Base-by-base conservation (phyloP, 2,113 vertebrate genomes). In the Pseudorectes ferrugineus region DNA sequence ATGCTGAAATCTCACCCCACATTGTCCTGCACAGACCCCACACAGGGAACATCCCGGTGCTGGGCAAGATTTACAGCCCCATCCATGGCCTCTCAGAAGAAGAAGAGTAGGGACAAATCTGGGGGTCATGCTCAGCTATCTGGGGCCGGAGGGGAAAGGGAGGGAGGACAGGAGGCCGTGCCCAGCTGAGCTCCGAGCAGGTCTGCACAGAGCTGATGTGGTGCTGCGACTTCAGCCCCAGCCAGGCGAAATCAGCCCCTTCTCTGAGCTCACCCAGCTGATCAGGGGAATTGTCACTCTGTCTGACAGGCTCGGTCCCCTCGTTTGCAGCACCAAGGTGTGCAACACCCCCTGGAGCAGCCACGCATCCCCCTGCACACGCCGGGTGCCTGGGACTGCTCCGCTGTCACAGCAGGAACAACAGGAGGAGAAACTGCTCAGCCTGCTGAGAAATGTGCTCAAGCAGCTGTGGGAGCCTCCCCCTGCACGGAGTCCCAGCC, bases 321-420 rank as follows among this genome's bases (percentile, higher is more conserved):
- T n/a, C 0, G 1, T 43, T 63, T 21, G 22, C 33, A 31, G 61
- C 57, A n/a, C 16, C 55, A 33, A 18, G 0, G 0, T 3, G 21
- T 23, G 20, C 75, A 43, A 3, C 6, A 5, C 20, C n/a, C 22
- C 35, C 26, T 4, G 48, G 38, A 73, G 59, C 3, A 2, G 13
- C 67, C 80, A 3, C 8, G 1, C 1, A 1, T 11, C 9, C 46
- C 31, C 28, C 48, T 2, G 38, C 31, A 5, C 43, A 18, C 1
- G 0, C 19, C 1, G 4, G 33, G 49, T 59, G 75, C 49, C 65
- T 4, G 36, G 7, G 17, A 2, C 25, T 2, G 43, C 80, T 36
- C 33, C 7, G 0, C 14, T 6, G 8, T 1, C 52, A 12, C 11
- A 35, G 14, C 12, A 5, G 2, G 11, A 23, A 11, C 14, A 57